Base-by-base conservation (phyloP, 2,113 vertebrate species). In the Tonatia bakeri region DNA sequence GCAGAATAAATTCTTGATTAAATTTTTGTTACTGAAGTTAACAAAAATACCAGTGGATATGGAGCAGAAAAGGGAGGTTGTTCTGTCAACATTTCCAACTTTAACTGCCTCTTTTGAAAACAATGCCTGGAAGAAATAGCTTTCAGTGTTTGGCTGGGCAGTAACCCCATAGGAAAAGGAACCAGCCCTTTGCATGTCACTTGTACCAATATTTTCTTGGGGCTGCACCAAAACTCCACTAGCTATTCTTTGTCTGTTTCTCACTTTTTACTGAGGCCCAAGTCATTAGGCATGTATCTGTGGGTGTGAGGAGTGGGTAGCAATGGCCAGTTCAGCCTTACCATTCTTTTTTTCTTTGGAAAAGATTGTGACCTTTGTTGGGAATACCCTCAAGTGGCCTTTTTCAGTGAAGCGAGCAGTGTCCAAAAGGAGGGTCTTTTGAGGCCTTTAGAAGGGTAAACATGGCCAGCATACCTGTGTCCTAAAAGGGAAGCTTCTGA, bases 151-250 rank as follows among this genome's bases (percentile, higher is more conserved):
- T 36, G 54, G 38, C 45, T 75, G n/a, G 38, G 33, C 54, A 47
- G 10, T 11, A 20, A 28, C 19, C 5, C 11, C 0, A 0, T 2
- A 1, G 33, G 36, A 45, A 79, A 31, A 64, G 64, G 45, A 31
- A 19, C 67, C 17, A 5, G 45, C 3, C 40, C n/a, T 61, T 31
- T 33, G 24, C 19, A 36, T 50, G 52, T 64, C 5, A 1, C 26
- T 43, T 26, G 43, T 28, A 14, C 8, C 50, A 1, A 1, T 14
- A 24, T 31, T 65, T 15, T 13, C 76, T 14, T n/a, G 50, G 50
- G 67, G 52, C 47, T 4, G 3, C 19, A 6, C 15, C 50, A 16
- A 36, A 54, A 52, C 73, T 20, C 36, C 0, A n/a, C 17, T 31
- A 45, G 5, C 28, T 45, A 1, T 76, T 11, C 24, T 15, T 67